These are phyloP conservation scores for Ligdia adustata DNA, from an alignment of 2,888 invertebrate genomes.

Conservation along the genomic window DNA sequence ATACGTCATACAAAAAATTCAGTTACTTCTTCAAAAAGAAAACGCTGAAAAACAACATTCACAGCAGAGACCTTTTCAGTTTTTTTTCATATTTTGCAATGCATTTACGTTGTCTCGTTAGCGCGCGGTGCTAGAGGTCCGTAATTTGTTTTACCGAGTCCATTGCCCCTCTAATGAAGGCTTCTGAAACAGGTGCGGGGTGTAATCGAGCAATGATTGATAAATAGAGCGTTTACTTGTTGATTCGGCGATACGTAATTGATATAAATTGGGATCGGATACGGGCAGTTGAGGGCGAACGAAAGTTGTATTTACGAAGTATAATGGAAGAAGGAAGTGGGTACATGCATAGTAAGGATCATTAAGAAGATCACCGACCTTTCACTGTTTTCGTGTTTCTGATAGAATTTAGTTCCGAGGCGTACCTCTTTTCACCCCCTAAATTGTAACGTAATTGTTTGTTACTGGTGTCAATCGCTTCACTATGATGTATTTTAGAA, in stretches of 20 bases:
- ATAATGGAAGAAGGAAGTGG: too few relatives aligned
- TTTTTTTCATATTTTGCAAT: background rate
- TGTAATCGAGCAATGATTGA: constrained; percentile 16
- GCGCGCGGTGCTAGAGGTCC: background rate
- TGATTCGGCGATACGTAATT: constrained; percentile 15
- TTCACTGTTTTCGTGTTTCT: too few relatives aligned
- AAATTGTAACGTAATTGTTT: too few relatives aligned
- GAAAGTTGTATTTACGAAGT: background rate
- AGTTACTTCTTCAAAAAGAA: background rate
- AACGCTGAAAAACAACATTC: background rate
- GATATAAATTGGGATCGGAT: constrained; percentile 7
- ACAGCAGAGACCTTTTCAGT: too few relatives aligned
- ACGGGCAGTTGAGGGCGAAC: background rate
- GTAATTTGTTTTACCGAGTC: background rate
- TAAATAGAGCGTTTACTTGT: constrained; percentile 23
- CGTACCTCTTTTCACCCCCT: too few relatives aligned
- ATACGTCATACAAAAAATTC: too few relatives aligned
- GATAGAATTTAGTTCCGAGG: too few relatives aligned
- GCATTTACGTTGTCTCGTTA: constrained; percentile 8
- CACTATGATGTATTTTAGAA: too few relatives aligned
- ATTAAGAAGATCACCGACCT: too few relatives aligned
- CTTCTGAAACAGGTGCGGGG: background rate
- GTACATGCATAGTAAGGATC: too few relatives aligned
- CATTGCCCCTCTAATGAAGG: constrained; percentile 1
- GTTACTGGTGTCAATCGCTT: too few relatives aligned